Evolutionary conservation across 2,888 invertebrate genomes (phyloP), one percentile per base, ranked within the genome.

Genomic region (Pegoplata infirma): DNA sequence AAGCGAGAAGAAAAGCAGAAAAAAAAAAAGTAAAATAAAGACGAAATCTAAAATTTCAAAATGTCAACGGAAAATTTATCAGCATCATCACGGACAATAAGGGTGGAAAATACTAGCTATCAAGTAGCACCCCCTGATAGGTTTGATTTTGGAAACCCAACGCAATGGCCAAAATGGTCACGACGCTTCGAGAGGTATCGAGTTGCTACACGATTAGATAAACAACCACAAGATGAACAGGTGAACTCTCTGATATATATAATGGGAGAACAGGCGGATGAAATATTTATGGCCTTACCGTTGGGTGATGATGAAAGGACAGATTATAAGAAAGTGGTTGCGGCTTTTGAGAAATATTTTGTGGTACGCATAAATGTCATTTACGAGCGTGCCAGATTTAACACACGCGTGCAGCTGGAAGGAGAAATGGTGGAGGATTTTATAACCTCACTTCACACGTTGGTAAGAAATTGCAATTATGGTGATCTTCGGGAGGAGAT

Each of bases 371-470:
- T 28, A 5, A 61, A 75, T 28, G 55, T 75, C 12, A 68, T 75
- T 19, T 75, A 64, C 40, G 69, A 76, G 40, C 56, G 76, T 8
- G 76, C 68, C 6, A 69, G 49, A 47, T 74, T 79, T 55, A 72
- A 67, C 59, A 61, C 61, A 8, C 16, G 72, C 55, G 46, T 16
- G 12, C 67, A 77, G 5, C 21, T 58, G 7, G 73, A 77, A 16
- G 73, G 63, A 12, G 77, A 72, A 17, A 47, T 58, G 19, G 66
- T 72, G 16, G 72, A 67, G 19, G 67, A 73, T 49, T 77, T 73
- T 44, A 74, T 59, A n/a, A 74, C 74, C 3, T 49, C 56, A 40
- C 32, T 74, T 10, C 51, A 75, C 32, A 21, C 55, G 7, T 16
- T 75, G 5, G 51, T 46, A 21, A 58, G 51, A 19, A 68, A 75